Conservation (phyloP, 1,140 invertebrate species). For the Paramacrobiotus metropolitanus region DNA sequence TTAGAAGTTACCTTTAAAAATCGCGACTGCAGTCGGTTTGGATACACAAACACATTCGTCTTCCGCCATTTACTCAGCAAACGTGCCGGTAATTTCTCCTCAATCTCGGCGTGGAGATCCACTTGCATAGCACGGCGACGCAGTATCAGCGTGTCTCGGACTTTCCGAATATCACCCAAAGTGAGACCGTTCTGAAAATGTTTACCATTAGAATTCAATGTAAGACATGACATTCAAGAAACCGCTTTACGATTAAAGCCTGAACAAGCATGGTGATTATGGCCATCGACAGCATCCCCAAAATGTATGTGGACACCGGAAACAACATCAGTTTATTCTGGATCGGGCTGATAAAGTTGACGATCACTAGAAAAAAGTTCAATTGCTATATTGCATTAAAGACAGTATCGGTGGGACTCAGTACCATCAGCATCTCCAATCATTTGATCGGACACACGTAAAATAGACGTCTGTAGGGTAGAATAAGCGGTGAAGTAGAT, state of each 20-base stretch:
- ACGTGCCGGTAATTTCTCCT: background rate
- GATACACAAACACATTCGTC: background rate
- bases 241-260: background rate
- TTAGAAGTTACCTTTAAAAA: background rate
- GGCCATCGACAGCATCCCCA: background rate
- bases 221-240: too few species aligned
- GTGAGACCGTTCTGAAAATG: background rate
- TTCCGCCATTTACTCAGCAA: background rate
- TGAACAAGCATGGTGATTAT: background rate
- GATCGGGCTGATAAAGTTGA: background rate
- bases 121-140: background rate
- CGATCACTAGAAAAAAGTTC: background rate
- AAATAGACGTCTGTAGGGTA: background rate
- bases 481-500: background rate
- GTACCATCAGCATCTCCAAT: too few species aligned
- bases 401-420: too few species aligned
- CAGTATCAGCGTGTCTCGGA: background rate
- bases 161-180: background rate
- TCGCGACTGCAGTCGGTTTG: background rate
- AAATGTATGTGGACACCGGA: background rate
- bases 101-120: background rate
- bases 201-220: too few species aligned
- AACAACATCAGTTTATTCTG: background rate
- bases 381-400: background rate
- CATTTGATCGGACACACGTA: background rate